phyloP scores from a whole-genome alignment of 2,113 vertebrate genomes.

The Leiothrix lutea region DNA sequence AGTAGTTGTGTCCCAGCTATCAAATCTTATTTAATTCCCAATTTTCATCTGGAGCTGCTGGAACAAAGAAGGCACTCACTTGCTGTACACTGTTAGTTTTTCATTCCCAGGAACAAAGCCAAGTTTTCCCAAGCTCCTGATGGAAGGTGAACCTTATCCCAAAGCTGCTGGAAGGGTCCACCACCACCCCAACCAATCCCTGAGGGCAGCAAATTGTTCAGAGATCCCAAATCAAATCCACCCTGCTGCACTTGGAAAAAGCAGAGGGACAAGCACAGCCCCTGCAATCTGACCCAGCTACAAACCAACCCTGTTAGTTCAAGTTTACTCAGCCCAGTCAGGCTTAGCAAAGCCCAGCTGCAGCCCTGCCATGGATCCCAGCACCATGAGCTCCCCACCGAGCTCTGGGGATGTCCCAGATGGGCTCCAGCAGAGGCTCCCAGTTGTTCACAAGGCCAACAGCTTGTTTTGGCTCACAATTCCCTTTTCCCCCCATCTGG shows the following conservation, averaged over 20 bases:
- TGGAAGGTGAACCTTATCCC: background rate
- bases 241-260: background rate
- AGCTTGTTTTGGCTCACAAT: constrained; percentile 27
- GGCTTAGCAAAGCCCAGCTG: background rate
- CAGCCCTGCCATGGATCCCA: background rate
- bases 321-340: background rate
- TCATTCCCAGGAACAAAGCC: background rate
- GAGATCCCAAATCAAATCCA: background rate
- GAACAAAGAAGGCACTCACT: background rate
- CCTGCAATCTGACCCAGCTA: rapidly evolving
- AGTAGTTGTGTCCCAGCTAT: background rate
- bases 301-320: rapidly evolving
- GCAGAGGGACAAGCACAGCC: background rate
- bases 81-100: background rate
- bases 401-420: background rate
- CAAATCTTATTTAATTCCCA: background rate
- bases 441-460: background rate
- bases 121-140: background rate
- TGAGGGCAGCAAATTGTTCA: background rate
- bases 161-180: background rate
- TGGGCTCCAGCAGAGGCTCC: background rate
- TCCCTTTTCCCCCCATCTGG: background rate
- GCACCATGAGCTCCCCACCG: rapidly evolving
- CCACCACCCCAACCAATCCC: rapidly evolving
- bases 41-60: background rate